Conservation (phyloP, 2,888 invertebrate species). For the Eristalis tenax region DNA sequence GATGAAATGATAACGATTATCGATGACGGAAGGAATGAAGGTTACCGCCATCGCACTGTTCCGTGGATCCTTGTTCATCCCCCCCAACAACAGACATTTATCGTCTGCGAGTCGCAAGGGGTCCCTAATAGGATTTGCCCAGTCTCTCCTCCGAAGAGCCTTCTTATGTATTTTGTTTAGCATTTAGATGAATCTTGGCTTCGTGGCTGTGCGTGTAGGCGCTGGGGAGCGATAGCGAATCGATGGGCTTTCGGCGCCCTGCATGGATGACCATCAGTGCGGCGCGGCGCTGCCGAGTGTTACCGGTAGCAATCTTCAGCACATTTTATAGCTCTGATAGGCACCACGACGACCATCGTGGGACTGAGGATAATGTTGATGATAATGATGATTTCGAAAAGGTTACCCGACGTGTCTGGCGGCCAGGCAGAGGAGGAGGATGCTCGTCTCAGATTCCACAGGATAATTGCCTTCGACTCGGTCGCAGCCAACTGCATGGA, state of each 20-base stretch:
- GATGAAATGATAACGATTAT: slow-evolving; percentile 40
- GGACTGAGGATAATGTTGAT: slow-evolving; percentile 2
- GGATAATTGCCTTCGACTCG: slow-evolving; percentile 41
- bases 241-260: slow-evolving; percentile 37
- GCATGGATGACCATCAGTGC: slow-evolving; percentile 18
- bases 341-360: slow-evolving; percentile 17
- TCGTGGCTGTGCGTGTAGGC: background rate
- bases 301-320: slow-evolving; percentile 22
- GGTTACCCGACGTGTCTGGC: slow-evolving; percentile 24
- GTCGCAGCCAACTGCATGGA: background rate
- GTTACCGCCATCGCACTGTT: no score
- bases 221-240: slow-evolving; percentile 6
- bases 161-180: slow-evolving; percentile 24
- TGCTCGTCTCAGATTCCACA: background rate
- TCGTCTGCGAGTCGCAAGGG: background rate
- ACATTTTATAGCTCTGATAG: slow-evolving; percentile 35
- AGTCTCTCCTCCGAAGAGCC: background rate
- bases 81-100: background rate
- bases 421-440: background rate
- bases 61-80: background rate
- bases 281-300: slow-evolving; percentile 30
- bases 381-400: slow-evolving; percentile 11
- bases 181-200: slow-evolving; percentile 42
- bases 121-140: slow-evolving; percentile 28
- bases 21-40: slow-evolving; percentile 25